These are phyloP conservation scores for Dromas ardeola DNA, from an alignment of 2,113 vertebrate species.

Conservation along the genomic window DNA sequence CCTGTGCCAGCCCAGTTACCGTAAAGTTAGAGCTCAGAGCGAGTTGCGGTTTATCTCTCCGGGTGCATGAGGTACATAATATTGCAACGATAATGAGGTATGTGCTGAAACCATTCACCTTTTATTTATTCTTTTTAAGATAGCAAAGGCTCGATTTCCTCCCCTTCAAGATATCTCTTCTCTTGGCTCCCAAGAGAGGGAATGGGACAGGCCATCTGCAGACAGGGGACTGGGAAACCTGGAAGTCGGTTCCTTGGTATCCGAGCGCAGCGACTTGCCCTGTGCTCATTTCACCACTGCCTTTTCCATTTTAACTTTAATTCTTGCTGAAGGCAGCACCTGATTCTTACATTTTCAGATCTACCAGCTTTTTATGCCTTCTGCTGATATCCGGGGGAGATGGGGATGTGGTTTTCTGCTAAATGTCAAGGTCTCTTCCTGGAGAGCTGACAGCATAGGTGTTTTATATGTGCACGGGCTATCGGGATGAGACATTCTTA, in stretches of 20 bases:
- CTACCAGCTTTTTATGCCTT: background rate
- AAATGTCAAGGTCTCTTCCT: constrained; percentile 50
- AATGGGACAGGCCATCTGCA: background rate
- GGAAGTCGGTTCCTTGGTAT: background rate
- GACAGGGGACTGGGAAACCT: background rate
- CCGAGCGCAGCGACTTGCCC: background rate
- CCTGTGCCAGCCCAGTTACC: background rate
- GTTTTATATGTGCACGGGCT: constrained; percentile 38
- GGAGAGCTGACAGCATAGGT: constrained; percentile 39
- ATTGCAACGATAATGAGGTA: background rate
- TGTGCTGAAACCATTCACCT: background rate
- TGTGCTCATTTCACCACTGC: background rate
- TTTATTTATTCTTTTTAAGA: background rate
- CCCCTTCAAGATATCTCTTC: background rate
- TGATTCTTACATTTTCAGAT: background rate
- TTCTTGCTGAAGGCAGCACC: background rate
- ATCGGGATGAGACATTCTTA: constrained; percentile 31
- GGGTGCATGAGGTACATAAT: background rate
- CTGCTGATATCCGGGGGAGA: background rate
- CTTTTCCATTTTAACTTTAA: background rate
- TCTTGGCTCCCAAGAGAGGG: background rate
- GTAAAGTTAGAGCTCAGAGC: background rate
- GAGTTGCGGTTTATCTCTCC: background rate
- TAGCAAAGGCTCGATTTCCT: background rate
- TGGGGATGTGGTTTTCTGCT: background rate